Percentiles rank a stretch among this genome's conserved stretches.
These are phyloP conservation scores for Gasterosteus nipponicus DNA, from an alignment of 2,113 vertebrate species.

Conservation along the genomic window DNA sequence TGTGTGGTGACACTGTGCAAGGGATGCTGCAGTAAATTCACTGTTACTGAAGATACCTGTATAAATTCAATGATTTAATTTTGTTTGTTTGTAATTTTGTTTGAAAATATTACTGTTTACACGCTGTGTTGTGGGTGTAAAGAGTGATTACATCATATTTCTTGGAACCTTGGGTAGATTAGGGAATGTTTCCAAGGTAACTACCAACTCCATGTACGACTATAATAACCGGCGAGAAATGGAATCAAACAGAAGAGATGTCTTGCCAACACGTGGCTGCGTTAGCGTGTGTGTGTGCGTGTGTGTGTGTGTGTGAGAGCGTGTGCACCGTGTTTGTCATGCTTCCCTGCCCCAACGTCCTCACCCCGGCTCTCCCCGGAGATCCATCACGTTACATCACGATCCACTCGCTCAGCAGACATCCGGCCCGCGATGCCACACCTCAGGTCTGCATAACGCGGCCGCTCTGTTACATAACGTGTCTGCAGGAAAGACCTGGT, in stretches of 20 bases:
- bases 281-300: neutral
- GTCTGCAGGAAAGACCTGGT: slow-evolving; percentile 53
- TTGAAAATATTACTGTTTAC: neutral
- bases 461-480: slow-evolving; percentile 64
- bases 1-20: neutral
- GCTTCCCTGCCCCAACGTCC: slow-evolving; percentile 25
- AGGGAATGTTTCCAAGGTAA: neutral
- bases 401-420: slow-evolving; percentile 64
- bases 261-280: neutral
- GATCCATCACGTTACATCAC: slow-evolving; percentile 68
- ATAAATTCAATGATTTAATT: neutral
- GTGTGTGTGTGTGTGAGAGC: neutral
- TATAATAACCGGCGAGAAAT: no score
- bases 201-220: neutral
- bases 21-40: neutral
- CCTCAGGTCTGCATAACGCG: slow-evolving; percentile 48
- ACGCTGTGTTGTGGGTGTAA: neutral
- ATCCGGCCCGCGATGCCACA: slow-evolving; percentile 53
- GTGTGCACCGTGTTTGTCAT: neutral
- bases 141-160: neutral
- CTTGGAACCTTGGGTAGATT: neutral
- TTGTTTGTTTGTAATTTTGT: neutral
- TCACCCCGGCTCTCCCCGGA: slow-evolving; percentile 40
- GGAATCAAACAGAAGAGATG: neutral
- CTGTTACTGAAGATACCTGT: slow-evolving; percentile 4